These are phyloP conservation scores for Clarias fuscus DNA, from an alignment of 2,797 vertebrate genomes.

Conservation along the genomic window DNA sequence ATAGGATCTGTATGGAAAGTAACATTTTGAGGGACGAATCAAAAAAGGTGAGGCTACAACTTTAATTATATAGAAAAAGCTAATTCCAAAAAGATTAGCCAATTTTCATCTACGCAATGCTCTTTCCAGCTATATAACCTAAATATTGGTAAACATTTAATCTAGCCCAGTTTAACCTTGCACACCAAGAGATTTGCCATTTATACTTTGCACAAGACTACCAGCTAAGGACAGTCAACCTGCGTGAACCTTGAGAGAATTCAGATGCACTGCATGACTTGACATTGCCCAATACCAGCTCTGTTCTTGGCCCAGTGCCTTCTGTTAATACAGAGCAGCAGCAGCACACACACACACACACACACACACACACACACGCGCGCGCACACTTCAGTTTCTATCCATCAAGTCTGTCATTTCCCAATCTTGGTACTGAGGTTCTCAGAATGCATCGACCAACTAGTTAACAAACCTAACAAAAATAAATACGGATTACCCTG, in stretches of 20 bases:
- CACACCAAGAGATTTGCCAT: not conserved
- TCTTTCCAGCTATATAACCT: not conserved
- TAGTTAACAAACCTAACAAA: not conserved
- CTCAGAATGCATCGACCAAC: not conserved
- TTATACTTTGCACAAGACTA: not conserved
- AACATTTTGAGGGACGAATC: slow-evolving; percentile 4
- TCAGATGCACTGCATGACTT: slow-evolving; percentile 52
- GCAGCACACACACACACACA: not conserved
- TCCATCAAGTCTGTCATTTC: not conserved
- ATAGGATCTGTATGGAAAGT: slow-evolving; percentile 2
- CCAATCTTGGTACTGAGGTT: not conserved
- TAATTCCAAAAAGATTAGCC: not conserved
- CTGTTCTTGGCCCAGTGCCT: slow-evolving; percentile 33
- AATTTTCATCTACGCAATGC: not conserved
- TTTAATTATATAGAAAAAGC: not conserved
- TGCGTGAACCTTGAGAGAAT: not conserved
- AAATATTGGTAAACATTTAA: not conserved
- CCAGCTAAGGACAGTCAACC: not conserved
- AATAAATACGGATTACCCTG: not conserved
- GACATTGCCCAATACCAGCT: slow-evolving; percentile 32
- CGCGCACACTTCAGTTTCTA: not conserved
- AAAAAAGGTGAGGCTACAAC: not conserved
- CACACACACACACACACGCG: too few relatives aligned
- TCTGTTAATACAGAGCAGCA: not conserved
- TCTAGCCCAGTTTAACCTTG: not conserved